A percentile compares a stretch with the other conserved stretches of the same genome.
Evolutionary conservation across 1,140 invertebrate species (phyloP).

Genomic region (Ceratina australensis): DNA sequence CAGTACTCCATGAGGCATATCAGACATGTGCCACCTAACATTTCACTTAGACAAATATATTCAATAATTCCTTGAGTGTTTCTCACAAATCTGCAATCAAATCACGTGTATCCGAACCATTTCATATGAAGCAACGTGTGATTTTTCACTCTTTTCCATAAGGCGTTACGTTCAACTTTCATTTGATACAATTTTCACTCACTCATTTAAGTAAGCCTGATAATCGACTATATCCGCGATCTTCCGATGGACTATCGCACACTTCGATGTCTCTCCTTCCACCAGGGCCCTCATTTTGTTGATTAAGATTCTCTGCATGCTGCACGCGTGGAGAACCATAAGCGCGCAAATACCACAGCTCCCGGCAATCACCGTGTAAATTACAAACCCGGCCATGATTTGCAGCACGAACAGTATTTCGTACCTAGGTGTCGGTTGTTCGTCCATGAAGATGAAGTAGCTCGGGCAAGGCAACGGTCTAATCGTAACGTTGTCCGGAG

Average conservation of each 20-base stretch:
- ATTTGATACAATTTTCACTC: not conserved
- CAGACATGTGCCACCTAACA: slow-evolving; percentile 53
- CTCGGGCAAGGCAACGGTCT: slow-evolving; percentile 44
- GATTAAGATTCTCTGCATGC: slow-evolving; percentile 46
- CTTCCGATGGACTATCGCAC: not conserved
- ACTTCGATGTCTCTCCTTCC: not conserved
- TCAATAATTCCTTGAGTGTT: slow-evolving; percentile 35
- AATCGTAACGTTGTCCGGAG: slow-evolving; percentile 41
- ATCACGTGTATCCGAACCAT: too few relatives aligned
- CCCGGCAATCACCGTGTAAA: slow-evolving; percentile 34
- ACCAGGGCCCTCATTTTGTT: slow-evolving; percentile 33
- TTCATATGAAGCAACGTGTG: not conserved
- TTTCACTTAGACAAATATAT: slow-evolving; percentile 62
- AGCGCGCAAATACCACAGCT: slow-evolving; percentile 45
- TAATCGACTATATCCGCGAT: slow-evolving; percentile 41
- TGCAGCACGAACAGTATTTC: slow-evolving; percentile 58
- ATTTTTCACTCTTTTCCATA: too few relatives aligned
- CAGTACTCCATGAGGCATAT: slow-evolving; percentile 61
- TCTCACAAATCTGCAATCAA: slow-evolving; percentile 41
- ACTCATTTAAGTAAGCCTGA: slow-evolving; percentile 43
- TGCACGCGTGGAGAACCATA: slow-evolving; percentile 54
- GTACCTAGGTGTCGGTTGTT: slow-evolving; percentile 39
- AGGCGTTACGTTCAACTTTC: too few relatives aligned
- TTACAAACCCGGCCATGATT: slow-evolving; percentile 40
- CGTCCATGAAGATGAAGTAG: slow-evolving; percentile 48